Evolutionary conservation across 2,113 vertebrate species (phyloP).

Genomic region (Odocoileus hemionus): DNA sequence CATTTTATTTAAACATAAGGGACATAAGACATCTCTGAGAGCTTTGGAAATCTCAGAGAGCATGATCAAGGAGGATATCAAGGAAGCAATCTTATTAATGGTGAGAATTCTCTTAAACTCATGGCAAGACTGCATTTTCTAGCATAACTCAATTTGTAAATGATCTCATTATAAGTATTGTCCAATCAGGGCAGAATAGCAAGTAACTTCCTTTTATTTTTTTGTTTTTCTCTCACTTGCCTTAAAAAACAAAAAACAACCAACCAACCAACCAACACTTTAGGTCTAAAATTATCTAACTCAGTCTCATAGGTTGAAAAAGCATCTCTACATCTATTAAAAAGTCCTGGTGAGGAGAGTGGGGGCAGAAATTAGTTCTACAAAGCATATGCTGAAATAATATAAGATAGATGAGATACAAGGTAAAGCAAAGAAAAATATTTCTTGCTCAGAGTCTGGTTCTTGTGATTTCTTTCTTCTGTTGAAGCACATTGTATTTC

Average conservation of each 20-base stretch:
- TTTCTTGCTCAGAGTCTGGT: conserved; percentile 30
- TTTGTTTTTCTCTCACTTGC: neutral
- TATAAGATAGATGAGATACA: conserved; percentile 20
- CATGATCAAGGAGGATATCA: neutral
- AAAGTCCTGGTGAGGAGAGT: conserved; percentile 44
- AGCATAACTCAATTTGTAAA: neutral
- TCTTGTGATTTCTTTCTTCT: conserved; percentile 41
- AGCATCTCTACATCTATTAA: neutral
- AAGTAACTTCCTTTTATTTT: neutral
- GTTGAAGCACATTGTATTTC: conserved; percentile 29
- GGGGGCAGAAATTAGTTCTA: conserved; percentile 40
- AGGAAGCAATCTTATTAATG: neutral
- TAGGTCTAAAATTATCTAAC: conserved; percentile 19
- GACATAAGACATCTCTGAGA: neutral
- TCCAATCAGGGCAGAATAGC: neutral
- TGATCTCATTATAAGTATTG: neutral
- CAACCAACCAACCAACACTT: neutral
- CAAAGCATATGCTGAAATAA: conserved; percentile 34
- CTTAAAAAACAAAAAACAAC: neutral
- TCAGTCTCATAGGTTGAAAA: neutral
- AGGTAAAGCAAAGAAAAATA: conserved; percentile 33
- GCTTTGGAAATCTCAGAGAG: conserved; percentile 22
- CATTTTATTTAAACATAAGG: neutral
- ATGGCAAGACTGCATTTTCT: neutral
- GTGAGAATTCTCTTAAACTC: neutral